Evolutionary conservation across 92 coral and sea anemone genomes (phyloP).

Genomic region (Epizoanthus stellaris): DNA sequence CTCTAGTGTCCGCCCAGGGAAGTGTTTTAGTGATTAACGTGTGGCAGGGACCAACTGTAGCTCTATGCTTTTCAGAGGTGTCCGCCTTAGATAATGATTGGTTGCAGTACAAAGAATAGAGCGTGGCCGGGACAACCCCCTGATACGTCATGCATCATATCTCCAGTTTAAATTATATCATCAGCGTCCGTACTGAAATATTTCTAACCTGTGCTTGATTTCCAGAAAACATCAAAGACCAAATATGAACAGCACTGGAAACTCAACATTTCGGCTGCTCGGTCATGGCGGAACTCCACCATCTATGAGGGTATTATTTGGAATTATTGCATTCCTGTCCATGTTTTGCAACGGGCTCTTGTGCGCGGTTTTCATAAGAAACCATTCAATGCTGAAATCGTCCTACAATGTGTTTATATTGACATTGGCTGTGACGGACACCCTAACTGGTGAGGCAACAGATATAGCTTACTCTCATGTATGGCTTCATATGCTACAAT

Average conservation of each 20-base stretch:
- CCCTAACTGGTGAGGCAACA: constrained; percentile 12
- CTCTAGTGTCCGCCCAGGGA: too few relatives aligned
- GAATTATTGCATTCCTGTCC: constrained; percentile 38
- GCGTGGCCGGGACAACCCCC: too few relatives aligned
- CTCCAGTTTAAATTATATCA: not conserved
- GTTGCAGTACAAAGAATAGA: too few relatives aligned
- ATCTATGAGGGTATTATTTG: constrained; percentile 31
- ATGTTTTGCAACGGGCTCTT: constrained; percentile 33
- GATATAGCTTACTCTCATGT: not conserved
- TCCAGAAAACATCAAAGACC: not conserved
- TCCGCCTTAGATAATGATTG: too few relatives aligned
- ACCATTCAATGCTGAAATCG: constrained; percentile 17
- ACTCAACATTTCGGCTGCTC: not conserved
- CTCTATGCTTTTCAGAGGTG: too few relatives aligned
- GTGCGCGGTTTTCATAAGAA: constrained; percentile 31
- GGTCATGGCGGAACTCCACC: constrained; percentile 13
- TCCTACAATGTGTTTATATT: constrained; percentile 26
- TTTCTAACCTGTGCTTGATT: not conserved
- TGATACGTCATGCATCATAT: not conserved
- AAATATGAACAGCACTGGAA: constrained; percentile 5
- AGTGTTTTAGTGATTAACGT: too few relatives aligned
- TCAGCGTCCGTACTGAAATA: not conserved
- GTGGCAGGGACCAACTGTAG: too few relatives aligned
- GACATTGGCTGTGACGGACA: constrained; percentile 30
- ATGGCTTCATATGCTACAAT: too few relatives aligned